These are phyloP conservation scores for Homalodisca vitripennis DNA, from an alignment of 1,140 invertebrate species.

Conservation along the genomic window DNA sequence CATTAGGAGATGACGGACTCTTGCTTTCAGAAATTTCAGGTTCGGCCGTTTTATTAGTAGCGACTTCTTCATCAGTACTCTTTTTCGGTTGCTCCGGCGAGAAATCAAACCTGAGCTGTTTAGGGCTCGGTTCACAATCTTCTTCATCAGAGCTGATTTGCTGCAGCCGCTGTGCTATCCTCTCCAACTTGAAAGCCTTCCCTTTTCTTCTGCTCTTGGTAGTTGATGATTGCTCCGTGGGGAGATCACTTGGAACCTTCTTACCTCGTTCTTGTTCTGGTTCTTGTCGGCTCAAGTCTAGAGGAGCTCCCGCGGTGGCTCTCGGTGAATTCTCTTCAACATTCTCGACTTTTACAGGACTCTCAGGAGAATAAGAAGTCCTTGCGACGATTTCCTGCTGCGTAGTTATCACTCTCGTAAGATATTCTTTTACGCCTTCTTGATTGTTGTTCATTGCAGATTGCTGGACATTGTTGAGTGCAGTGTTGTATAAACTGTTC, in stretches of 20 bases:
- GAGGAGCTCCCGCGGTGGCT: slow-evolving; percentile 28
- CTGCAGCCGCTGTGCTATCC: slow-evolving; percentile 34
- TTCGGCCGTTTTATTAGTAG: neutral
- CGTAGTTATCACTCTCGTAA: slow-evolving; percentile 14
- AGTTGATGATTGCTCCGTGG: slow-evolving; percentile 46
- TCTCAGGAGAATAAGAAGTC: too few relatives aligned
- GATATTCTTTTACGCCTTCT: slow-evolving; percentile 27
- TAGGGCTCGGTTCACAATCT: slow-evolving; percentile 34
- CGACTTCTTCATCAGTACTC: neutral
- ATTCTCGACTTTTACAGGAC: too few relatives aligned
- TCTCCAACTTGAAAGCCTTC: slow-evolving; percentile 68
- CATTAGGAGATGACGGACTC: slow-evolving; percentile 6
- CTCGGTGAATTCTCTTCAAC: neutral
- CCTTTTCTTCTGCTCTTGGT: slow-evolving; percentile 74
- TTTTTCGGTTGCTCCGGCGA: neutral
- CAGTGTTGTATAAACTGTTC: neutral
- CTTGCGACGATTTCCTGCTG: slow-evolving; percentile 23
- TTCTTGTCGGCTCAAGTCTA: slow-evolving; percentile 39
- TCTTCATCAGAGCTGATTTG: slow-evolving; percentile 49
- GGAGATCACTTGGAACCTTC: neutral
- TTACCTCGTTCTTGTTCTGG: neutral
- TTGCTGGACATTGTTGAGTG: slow-evolving; percentile 9
- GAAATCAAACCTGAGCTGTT: neutral
- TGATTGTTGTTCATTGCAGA: slow-evolving; percentile 25
- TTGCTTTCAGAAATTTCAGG: too few relatives aligned